Percentiles rank a stretch among this genome's conserved stretches.
Conservation (phyloP, 2,797 vertebrate species). For the Brachyrhaphis roseni region DNA sequence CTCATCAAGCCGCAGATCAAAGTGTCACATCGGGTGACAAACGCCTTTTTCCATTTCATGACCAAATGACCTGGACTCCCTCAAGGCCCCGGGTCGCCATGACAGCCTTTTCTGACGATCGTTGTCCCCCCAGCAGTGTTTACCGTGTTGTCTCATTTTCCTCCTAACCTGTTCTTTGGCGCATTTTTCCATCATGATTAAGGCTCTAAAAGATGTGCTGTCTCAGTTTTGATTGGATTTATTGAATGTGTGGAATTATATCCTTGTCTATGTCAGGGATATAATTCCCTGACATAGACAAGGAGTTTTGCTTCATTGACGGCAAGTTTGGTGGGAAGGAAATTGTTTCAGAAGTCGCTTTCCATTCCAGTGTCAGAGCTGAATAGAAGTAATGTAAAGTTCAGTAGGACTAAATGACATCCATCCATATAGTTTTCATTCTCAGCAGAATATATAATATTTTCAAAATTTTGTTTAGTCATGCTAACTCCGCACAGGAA, state of each 20-base stretch:
- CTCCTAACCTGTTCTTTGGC: neutral
- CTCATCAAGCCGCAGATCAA: constrained; percentile 77
- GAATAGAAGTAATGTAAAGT: constrained; percentile 16
- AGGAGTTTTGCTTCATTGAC: neutral
- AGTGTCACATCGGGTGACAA: constrained; percentile 69
- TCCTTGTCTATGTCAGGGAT: neutral
- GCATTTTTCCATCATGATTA: neutral
- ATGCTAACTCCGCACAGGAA: constrained; percentile 1
- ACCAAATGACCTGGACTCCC: constrained; percentile 55
- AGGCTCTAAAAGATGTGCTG: neutral
- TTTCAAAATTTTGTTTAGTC: constrained; percentile 8
- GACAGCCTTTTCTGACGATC: constrained; percentile 7
- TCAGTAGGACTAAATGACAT: constrained; percentile 12
- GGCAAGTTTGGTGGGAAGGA: neutral
- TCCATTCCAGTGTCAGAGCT: neutral
- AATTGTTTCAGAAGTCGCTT: neutral
- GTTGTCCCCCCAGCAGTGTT: constrained; percentile 13
- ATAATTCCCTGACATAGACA: no score
- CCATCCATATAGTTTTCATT: constrained; percentile 29
- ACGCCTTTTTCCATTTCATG: constrained; percentile 48
- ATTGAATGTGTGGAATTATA: neutral
- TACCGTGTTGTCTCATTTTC: constrained; percentile 18
- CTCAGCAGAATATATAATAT: constrained; percentile 13
- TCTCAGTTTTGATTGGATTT: neutral
- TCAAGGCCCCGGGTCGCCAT: constrained; percentile 38